Conservation (phyloP, 2,797 vertebrate genomes). For the Ctenopoma multispine region DNA sequence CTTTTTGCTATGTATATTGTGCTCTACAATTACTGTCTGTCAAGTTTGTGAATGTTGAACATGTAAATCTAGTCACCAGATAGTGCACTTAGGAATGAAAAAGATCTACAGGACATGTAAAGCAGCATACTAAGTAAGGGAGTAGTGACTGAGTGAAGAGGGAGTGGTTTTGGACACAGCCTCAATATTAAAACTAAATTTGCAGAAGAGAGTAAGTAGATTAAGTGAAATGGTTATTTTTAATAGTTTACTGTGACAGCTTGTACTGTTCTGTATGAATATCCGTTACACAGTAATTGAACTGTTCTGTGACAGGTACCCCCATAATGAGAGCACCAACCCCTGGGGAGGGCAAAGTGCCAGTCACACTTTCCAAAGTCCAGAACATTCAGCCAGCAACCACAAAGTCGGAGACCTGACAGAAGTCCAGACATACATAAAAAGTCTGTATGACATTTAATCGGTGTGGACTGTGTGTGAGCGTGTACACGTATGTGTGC, state of each 20-base stretch:
- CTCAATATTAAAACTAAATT: too few species aligned
- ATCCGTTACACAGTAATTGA: neutral
- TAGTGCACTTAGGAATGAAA: too few species aligned
- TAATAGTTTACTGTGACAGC: neutral
- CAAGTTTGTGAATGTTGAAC: neutral
- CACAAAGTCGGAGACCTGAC: constrained; percentile 89
- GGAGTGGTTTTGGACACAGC: too few species aligned
- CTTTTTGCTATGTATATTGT: neutral
- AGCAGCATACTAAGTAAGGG: too few species aligned
- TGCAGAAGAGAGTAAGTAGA: too few species aligned
- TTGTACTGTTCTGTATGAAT: neutral
- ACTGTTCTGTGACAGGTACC: constrained; percentile 66
- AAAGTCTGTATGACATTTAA: constrained; percentile 36
- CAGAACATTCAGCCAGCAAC: constrained; percentile 92
- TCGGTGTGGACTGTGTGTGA: constrained; percentile 33
- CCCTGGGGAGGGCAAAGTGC: constrained; percentile 92
- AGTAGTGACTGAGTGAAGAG: too few species aligned
- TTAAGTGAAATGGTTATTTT: too few species aligned
- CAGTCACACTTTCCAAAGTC: constrained; percentile 95
- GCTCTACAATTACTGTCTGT: neutral
- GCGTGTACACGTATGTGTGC: constrained; percentile 22
- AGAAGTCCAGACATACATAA: constrained; percentile 46
- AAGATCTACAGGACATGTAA: too few species aligned
- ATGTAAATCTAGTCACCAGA: too few species aligned
- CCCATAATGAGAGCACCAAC: constrained; percentile 91